These are phyloP conservation scores for Mastacembelus armatus DNA, from an alignment of 2,797 vertebrate genomes.

Conservation along the genomic window DNA sequence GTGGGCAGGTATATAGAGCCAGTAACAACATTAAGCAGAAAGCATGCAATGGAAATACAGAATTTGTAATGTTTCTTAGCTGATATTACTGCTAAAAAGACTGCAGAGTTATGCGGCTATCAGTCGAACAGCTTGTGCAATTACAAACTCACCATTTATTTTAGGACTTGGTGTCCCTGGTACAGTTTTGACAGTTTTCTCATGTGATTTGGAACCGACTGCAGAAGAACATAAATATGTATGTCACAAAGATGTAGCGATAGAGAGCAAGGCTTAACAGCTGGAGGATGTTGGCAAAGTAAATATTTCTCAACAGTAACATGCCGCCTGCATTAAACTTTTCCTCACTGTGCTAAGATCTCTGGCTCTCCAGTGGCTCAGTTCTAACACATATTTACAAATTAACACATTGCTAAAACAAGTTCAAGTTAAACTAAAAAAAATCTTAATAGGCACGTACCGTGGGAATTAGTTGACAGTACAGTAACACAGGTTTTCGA, in stretches of 20 bases:
- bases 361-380: constrained; percentile 11
- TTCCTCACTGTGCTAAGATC: constrained; percentile 18
- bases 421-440: background rate
- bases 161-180: constrained; percentile 93
- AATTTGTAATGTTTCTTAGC: background rate
- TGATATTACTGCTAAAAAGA: background rate
- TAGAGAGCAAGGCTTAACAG: constrained; percentile 44
- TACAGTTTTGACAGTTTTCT: constrained; percentile 90
- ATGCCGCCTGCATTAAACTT: constrained; percentile 25
- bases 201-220: constrained; percentile 94
- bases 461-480: constrained; percentile 5
- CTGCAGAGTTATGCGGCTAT: constrained; percentile 4
- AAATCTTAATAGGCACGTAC: constrained; percentile 13
- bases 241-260: constrained; percentile 53
- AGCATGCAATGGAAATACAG: background rate
- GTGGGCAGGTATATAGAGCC: background rate
- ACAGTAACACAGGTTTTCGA: constrained; percentile 7
- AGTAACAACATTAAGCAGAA: background rate
- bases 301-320: constrained; percentile 43
- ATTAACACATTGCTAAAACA: constrained; percentile 9
- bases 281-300: constrained; percentile 30
- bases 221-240: constrained; percentile 73
- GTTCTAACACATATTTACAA: constrained; percentile 23
- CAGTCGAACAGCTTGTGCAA: constrained; percentile 21
- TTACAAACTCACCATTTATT: constrained; percentile 89